These are phyloP conservation scores for Lethenteron camtschaticum DNA, from an alignment of 2,113 vertebrate species.

Conservation along the genomic window DNA sequence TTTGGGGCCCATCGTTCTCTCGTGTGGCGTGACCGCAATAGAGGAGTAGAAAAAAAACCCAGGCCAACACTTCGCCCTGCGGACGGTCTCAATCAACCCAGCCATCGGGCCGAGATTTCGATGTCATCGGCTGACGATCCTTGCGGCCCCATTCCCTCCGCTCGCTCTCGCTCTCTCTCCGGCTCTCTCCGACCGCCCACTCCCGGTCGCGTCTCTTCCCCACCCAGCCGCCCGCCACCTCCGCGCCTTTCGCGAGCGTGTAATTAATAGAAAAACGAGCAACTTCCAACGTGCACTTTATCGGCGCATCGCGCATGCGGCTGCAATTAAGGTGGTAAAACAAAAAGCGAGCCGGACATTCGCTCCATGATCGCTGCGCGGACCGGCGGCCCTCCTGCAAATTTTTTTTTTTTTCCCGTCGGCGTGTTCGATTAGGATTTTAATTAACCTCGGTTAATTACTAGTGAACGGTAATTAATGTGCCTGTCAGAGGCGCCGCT, in stretches of 20 bases:
- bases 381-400: slow-evolving; percentile 1
- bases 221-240: not conserved
- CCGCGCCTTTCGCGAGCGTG: not conserved
- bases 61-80: no score
- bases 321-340: slow-evolving; percentile 6
- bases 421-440: slow-evolving; percentile 5
- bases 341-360: not conserved
- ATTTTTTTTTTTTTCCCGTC: not conserved
- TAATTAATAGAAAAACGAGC: not conserved
- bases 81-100: no score
- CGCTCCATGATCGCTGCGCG: no score
- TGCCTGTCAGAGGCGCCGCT: slow-evolving; percentile 4
- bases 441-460: slow-evolving; percentile 3
- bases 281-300: slow-evolving; percentile 1
- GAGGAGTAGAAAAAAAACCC: no score
- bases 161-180: not conserved
- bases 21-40: no score
- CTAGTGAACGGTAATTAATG: slow-evolving; percentile 6
- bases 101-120: no score
- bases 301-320: not conserved
- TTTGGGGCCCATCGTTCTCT: no score
- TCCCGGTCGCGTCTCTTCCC: not conserved
- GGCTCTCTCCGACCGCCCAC: not conserved
- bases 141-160: not conserved
- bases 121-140: no score